Base-by-base conservation (phyloP, 2,113 vertebrate genomes). In the Odontophorus gujanensis region DNA sequence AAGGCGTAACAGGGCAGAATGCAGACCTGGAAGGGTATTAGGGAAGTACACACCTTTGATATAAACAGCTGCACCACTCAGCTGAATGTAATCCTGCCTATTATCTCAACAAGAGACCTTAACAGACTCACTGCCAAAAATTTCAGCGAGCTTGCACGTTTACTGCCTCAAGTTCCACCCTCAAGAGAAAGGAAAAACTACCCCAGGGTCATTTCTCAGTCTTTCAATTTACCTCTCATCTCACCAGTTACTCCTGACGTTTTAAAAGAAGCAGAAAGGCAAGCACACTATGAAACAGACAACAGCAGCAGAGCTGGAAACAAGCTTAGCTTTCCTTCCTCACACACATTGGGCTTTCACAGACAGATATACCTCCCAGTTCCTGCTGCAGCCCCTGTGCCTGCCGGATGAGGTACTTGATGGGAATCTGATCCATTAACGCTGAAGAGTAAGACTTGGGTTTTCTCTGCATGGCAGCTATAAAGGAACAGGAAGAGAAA, bases 371-470 rank as follows among this genome's bases (percentile, higher is more conserved):
- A 99, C 99, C 99, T 90, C 99, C 99, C 21, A 99, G 97, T 30
- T 99, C 99, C 95, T 99, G 99, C 93, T 99, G 99, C 55, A 99
- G 97, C 11, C 99, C 99, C 90, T 99, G 99, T 7, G 99, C 99
- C 97, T 99, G 99, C 4, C 98, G 98, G 97, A 99, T 99, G 72
- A 99, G 98, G 90, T 98, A 99, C 96, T 99, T 99, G 92, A 99
- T 99, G 80, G 99, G 99, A 95, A 99, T 99, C 94, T 99, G 99
- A 94, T 99, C 99, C 99, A 99, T 99, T 91, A 99, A 69, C 6
- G 99, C 98, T 45, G 99, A 98, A 2, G 99, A 99, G 95, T 99
- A 99, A 36, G 99, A 99, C 92, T 99, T 99, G 68, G 99, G 99
- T 85, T 99, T 99, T 94, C 97, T 99, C 95, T 99, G 99, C 98